Evolutionary conservation across 1,140 invertebrate species (phyloP).

Genomic region (Onthophagus taurus): DNA sequence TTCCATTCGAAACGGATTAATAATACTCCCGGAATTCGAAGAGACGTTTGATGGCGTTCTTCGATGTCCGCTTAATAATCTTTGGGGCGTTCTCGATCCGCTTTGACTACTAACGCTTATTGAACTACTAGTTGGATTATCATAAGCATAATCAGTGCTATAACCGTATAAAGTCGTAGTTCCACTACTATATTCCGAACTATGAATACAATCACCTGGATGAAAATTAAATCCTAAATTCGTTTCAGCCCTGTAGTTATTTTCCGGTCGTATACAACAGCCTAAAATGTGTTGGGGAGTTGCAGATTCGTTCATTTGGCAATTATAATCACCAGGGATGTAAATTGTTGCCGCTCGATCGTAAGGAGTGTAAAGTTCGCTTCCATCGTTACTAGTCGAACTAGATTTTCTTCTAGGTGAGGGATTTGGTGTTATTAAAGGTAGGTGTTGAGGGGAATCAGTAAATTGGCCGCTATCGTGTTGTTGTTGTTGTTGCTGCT

Average conservation of each 20-base stretch:
- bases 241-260: slow-evolving; percentile 21
- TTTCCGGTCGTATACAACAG: slow-evolving; percentile 14
- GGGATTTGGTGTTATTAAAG: slow-evolving; percentile 47
- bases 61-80: slow-evolving; percentile 46
- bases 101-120: slow-evolving; percentile 38
- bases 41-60: slow-evolving; percentile 64
- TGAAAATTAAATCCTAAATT: slow-evolving; percentile 14
- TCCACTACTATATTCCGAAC: slow-evolving; percentile 34
- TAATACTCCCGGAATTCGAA: slow-evolving; percentile 41
- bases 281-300: slow-evolving; percentile 19
- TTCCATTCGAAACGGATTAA: slow-evolving; percentile 53
- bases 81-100: slow-evolving; percentile 40
- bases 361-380: slow-evolving; percentile 41
- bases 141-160: slow-evolving; percentile 45
- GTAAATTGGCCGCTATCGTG: slow-evolving; percentile 43
- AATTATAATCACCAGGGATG: slow-evolving; percentile 42
- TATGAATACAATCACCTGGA: slow-evolving; percentile 22
- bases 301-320: slow-evolving; percentile 21
- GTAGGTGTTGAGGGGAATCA: slow-evolving; percentile 64
- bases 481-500: slow-evolving; percentile 56
- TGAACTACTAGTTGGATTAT: slow-evolving; percentile 50
- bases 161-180: slow-evolving; percentile 35
- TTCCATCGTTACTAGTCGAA: slow-evolving; percentile 51
- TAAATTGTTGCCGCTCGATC: slow-evolving; percentile 47
- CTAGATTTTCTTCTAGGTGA: slow-evolving; percentile 60